These are phyloP conservation scores for Chelonoidis abingdonii DNA, from an alignment of 2,113 vertebrate genomes.

Conservation along the genomic window DNA sequence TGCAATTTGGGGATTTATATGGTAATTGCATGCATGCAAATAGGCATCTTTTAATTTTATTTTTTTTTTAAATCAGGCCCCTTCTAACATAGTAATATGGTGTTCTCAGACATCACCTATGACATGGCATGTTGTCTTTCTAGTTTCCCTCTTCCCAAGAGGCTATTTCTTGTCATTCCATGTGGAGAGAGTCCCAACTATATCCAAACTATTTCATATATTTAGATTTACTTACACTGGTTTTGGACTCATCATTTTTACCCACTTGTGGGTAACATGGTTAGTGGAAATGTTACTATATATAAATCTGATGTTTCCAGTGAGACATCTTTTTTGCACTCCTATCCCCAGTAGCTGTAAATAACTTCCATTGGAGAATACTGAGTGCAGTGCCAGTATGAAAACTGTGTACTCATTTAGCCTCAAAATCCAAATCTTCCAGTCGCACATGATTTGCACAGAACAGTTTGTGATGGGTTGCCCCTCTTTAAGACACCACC, in stretches of 20 bases:
- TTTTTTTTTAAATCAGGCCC: background rate
- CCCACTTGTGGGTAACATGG: background rate
- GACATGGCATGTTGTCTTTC: background rate
- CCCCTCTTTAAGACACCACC: too few relatives aligned
- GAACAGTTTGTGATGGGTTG: background rate
- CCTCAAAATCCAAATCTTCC: background rate
- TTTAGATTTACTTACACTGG: background rate
- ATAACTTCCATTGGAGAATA: background rate
- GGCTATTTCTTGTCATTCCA: background rate
- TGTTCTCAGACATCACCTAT: background rate
- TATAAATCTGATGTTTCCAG: background rate
- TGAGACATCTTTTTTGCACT: background rate
- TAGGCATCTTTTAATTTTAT: background rate
- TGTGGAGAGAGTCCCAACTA: background rate
- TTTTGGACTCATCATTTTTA: background rate
- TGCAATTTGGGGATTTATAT: background rate
- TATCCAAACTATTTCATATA: background rate
- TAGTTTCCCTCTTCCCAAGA: fast-evolving
- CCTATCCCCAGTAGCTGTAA: background rate
- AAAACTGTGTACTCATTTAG: background rate
- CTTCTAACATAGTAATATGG: background rate
- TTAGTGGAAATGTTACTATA: background rate
- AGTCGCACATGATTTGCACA: background rate
- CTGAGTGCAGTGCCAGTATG: background rate
- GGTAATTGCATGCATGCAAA: background rate